Evolutionary conservation across 2,888 invertebrate genomes (phyloP).

Genomic region (Hesperia comma): DNA sequence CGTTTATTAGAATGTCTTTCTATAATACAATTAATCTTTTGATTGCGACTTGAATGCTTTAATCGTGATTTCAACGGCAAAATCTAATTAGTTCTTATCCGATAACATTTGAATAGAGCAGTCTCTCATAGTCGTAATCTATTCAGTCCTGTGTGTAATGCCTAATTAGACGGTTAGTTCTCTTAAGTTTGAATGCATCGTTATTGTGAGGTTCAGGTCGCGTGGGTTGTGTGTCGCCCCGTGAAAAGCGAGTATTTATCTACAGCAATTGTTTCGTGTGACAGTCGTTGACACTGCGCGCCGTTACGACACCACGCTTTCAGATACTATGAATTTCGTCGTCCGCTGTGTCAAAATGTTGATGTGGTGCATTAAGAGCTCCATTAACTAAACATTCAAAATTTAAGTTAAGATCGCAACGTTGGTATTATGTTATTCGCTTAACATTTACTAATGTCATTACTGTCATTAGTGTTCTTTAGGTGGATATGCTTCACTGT

Average conservation of each 20-base stretch:
- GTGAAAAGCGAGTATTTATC: conserved; percentile 37
- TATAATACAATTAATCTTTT: conserved; percentile 35
- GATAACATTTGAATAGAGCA: conserved; percentile 70
- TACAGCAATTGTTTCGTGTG: conserved; percentile 37
- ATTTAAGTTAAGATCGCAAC: too few relatives aligned
- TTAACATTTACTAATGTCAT: too few relatives aligned
- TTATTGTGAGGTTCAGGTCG: conserved; percentile 58
- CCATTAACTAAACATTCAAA: too few relatives aligned
- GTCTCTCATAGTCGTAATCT: conserved; percentile 62
- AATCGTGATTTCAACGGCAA: conserved; percentile 41
- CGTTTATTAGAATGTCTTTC: conserved; percentile 34
- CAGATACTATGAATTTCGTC: not conserved
- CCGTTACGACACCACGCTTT: conserved; percentile 23
- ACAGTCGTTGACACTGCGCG: conserved; percentile 28
- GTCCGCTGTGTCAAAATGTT: not conserved
- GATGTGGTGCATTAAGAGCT: not conserved
- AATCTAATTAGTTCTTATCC: conserved; percentile 69
- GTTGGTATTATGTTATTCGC: too few relatives aligned
- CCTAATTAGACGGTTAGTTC: conserved; percentile 65
- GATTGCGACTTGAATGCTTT: conserved; percentile 35
- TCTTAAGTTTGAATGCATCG: conserved; percentile 68
- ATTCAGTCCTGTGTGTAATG: conserved; percentile 61
- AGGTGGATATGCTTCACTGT: too few relatives aligned
- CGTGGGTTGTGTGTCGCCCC: conserved; percentile 52
- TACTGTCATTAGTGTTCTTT: too few relatives aligned